Conservation (phyloP, 23 tunicate genomes). For the Halocynthia roretzi region DNA sequence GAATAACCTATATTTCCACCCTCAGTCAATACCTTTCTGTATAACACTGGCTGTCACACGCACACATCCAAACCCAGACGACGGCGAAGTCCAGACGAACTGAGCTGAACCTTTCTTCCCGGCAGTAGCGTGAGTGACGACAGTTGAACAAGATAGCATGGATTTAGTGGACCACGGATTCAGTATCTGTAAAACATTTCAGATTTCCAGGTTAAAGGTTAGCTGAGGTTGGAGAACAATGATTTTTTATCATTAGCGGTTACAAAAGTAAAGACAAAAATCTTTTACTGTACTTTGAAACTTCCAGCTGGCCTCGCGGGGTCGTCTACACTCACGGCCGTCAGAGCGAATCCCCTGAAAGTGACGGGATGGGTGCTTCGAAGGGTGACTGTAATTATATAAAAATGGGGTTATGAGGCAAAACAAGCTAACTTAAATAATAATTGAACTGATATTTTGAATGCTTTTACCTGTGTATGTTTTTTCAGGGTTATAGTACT, state of each 20-base stretch:
- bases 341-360: slow-evolving; percentile 62
- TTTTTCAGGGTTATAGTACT: slow-evolving; percentile 44
- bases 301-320: slow-evolving; percentile 28
- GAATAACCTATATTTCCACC: no score
- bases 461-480: slow-evolving; percentile 45
- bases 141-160: slow-evolving; percentile 30
- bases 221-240: neutral
- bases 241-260: neutral
- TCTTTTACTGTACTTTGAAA: slow-evolving; percentile 28
- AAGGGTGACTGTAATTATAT: slow-evolving; percentile 43
- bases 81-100: slow-evolving; percentile 64
- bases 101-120: slow-evolving; percentile 66
- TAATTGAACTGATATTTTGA: neutral
- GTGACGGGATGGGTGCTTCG: slow-evolving; percentile 47
- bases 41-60: slow-evolving; percentile 42
- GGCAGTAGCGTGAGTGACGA: slow-evolving; percentile 29
- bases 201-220: neutral
- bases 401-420: neutral
- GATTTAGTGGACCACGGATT: slow-evolving; percentile 46
- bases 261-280: neutral
- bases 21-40: slow-evolving; percentile 91
- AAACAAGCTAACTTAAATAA: neutral
- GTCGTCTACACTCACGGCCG: slow-evolving; percentile 16
- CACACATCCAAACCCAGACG: slow-evolving; percentile 56
- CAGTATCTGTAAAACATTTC: slow-evolving; percentile 27